phyloP scores from a whole-genome alignment of 1,140 invertebrate species.

The Camponotus vicinus region DNA sequence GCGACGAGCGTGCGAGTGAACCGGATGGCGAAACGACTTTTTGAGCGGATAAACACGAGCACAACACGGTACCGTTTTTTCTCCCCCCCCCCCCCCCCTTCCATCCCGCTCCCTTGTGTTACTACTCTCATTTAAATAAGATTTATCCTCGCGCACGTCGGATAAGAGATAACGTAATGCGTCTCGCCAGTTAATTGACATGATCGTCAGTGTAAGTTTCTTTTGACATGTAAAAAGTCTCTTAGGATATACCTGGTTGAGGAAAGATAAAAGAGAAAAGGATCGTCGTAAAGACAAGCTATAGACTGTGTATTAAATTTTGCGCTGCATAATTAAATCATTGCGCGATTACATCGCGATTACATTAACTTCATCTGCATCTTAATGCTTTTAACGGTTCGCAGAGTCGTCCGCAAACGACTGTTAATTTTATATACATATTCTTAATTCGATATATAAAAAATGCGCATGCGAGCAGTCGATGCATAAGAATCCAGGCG shows the following conservation, averaged over 20 bases:
- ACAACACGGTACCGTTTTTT: constrained; percentile 68
- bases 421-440: neutral
- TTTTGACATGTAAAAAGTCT: neutral
- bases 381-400: neutral
- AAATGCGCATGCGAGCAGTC: neutral
- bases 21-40: constrained; percentile 76
- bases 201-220: constrained; percentile 49
- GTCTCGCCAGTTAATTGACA: constrained; percentile 8
- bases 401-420: neutral
- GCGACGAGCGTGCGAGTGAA: constrained; percentile 69
- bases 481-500: neutral
- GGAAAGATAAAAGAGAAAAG: neutral
- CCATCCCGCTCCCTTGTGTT: constrained; percentile 32
- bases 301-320: neutral
- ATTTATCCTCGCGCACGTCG: constrained; percentile 36
- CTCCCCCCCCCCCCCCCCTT: neutral
- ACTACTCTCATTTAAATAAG: constrained; percentile 58
- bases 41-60: constrained; percentile 70
- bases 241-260: neutral
- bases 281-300: constrained; percentile 2
- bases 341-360: neutral
- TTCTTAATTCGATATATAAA: neutral
- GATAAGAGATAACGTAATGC: constrained; percentile 48
- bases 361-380: constrained; percentile 24
- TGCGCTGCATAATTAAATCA: neutral